Base-by-base conservation (phyloP, 1,140 invertebrate species). In the Chironomus tepperi region DNA sequence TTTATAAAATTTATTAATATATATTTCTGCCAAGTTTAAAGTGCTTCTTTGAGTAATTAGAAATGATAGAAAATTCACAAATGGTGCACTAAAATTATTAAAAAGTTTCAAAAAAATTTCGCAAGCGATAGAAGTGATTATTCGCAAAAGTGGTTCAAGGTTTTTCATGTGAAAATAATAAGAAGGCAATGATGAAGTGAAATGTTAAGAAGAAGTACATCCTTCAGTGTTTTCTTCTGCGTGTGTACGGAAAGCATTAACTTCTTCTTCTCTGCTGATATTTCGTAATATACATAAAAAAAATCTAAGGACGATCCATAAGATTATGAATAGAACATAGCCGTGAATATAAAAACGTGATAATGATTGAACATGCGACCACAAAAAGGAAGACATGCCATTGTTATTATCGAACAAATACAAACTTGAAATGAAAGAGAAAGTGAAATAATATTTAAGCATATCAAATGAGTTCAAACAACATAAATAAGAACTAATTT, bases 91-190 rank as follows among this genome's bases (percentile, higher is more conserved):
- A n/a, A n/a, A n/a, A n/a, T n/a, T n/a, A n/a, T n/a, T n/a, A n/a
- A n/a, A n/a, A n/a, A n/a, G n/a, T n/a, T 5, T 57, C 12, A 57
- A 12, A 57, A n/a, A 57, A 15, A 15, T 12, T 57, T 8, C 47
- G 15, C 47, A n/a, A 5, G 47, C 12, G 47, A 57, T 57, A 57
- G 15, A 57, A 57, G 12, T 57, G n/a, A 57, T 57, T 57, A n/a
- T 34, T 12, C 47, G 47, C 47, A 57, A 57, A 57, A 57, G 47
- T 57, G 47, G 47, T 57, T 57, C 47, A 57, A 57, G 47, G 47
- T n/a, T 57, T 34, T 34, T 12, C 12, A 15, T 57, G 47, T 57
- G n/a, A 12, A 57, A 57, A 57, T n/a, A 57, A 57, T 5, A 57
- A 57, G 47, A 57, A 34, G 5, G 47, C 12, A 57, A 57, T 12